A percentile compares a stretch with the other conserved stretches of the same genome.
phyloP scores from a whole-genome alignment of 2,888 invertebrate species.

The Corythucha ciliata region DNA sequence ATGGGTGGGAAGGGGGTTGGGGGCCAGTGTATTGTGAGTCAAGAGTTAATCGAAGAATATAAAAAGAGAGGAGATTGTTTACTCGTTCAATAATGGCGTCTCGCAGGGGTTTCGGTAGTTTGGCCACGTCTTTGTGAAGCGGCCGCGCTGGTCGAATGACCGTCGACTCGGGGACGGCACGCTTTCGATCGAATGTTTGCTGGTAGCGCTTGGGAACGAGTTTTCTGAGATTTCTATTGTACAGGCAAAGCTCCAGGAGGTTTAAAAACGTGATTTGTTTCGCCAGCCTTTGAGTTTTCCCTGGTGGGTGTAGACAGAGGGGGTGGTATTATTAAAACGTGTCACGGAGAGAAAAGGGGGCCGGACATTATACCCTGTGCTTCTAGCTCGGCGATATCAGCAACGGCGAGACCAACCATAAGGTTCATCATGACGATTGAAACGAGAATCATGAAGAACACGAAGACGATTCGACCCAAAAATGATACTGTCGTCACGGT shows the following conservation, averaged over 20 bases:
- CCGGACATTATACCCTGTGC: slow-evolving; percentile 42
- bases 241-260: slow-evolving; percentile 47
- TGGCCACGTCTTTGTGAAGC: slow-evolving; percentile 8
- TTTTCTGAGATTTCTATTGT: slow-evolving; percentile 32
- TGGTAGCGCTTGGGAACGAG: slow-evolving; percentile 11
- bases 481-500: slow-evolving; percentile 42
- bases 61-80: not conserved
- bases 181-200: slow-evolving; percentile 8
- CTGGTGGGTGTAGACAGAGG: slow-evolving; percentile 4
- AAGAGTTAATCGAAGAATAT: too few relatives aligned
- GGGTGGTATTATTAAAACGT: too few relatives aligned
- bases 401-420: slow-evolving; percentile 52
- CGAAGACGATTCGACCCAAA: slow-evolving; percentile 46
- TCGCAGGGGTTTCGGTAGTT: slow-evolving; percentile 10
- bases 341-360: too few relatives aligned
- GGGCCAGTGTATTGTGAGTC: too few relatives aligned
- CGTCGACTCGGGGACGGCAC: slow-evolving; percentile 14
- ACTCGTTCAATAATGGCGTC: slow-evolving; percentile 19
- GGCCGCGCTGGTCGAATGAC: slow-evolving; percentile 15
- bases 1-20: too few relatives aligned
- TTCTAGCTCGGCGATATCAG: slow-evolving; percentile 50
- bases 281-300: slow-evolving; percentile 43
- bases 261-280: slow-evolving; percentile 50
- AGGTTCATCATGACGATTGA: slow-evolving; percentile 53
- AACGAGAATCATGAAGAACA: slow-evolving; percentile 48